These are phyloP conservation scores for Pygoscelis antarcticus DNA, from an alignment of 2,113 vertebrate species.

Conservation along the genomic window DNA sequence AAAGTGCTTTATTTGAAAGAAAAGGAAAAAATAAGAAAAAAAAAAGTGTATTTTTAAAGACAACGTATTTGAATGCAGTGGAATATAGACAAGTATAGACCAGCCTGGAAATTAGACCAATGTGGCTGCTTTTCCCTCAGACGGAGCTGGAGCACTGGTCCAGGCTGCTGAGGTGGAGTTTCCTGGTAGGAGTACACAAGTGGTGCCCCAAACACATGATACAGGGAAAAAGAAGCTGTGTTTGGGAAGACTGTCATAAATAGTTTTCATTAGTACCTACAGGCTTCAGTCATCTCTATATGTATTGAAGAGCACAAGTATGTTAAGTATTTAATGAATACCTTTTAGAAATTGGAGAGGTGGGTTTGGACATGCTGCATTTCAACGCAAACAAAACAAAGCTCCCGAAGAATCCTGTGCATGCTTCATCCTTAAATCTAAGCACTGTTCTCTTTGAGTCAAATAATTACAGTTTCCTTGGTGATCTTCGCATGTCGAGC, in stretches of 20 bases:
- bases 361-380: background rate
- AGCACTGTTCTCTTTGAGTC: background rate
- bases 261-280: background rate
- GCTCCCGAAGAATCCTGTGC: background rate
- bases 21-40: background rate
- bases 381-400: background rate
- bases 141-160: background rate
- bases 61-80: background rate
- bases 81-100: background rate
- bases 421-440: background rate
- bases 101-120: background rate
- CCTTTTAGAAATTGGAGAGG: background rate
- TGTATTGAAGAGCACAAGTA: background rate
- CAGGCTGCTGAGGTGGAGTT: background rate
- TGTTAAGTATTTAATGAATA: background rate
- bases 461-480: constrained; percentile 55
- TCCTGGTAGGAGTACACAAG: fast-evolving
- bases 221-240: background rate
- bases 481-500: constrained; percentile 34
- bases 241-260: background rate
- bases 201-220: background rate
- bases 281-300: background rate
- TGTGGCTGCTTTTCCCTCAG: background rate
- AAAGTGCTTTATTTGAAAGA: background rate
- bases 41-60: background rate